These are phyloP conservation scores for Sminthurides bifidus DNA, from an alignment of 1,140 invertebrate genomes.

Conservation along the genomic window DNA sequence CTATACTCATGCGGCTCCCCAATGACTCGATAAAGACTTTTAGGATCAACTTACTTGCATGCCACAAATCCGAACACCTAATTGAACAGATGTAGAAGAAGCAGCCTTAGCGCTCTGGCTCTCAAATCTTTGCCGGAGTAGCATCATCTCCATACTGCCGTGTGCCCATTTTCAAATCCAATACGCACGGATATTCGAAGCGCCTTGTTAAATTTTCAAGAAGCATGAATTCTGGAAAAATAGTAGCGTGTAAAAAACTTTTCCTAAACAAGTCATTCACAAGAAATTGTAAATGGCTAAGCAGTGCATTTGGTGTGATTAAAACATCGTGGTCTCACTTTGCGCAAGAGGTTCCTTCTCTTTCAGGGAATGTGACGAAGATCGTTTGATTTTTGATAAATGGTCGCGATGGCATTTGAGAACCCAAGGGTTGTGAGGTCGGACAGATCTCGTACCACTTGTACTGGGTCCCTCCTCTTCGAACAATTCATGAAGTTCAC, in stretches of 20 bases:
- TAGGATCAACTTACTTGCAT: constrained; percentile 53
- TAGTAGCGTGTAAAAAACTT: neutral
- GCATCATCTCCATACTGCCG: constrained; percentile 50
- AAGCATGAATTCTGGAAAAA: constrained; percentile 45
- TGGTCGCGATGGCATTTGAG: constrained; percentile 44
- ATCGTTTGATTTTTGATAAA: constrained; percentile 23
- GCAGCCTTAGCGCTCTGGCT: constrained; percentile 47
- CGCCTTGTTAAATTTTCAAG: constrained; percentile 49
- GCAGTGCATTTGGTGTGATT: neutral
- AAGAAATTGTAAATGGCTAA: constrained; percentile 25
- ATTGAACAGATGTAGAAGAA: constrained; percentile 44
- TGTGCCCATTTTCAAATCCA: constrained; percentile 56
- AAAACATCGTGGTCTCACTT: constrained; percentile 10
- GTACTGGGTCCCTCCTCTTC: constrained; percentile 32
- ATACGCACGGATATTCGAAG: constrained; percentile 42
- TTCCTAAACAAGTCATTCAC: constrained; percentile 37
- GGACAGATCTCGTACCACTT: constrained; percentile 6
- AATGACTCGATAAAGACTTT: no score
- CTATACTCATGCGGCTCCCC: no score
- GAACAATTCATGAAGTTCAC: constrained; percentile 35
- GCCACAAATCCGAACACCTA: constrained; percentile 49
- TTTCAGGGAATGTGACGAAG: constrained; percentile 9
- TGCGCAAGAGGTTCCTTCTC: constrained; percentile 19
- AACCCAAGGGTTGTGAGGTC: constrained; percentile 45
- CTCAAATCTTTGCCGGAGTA: constrained; percentile 42